Base-by-base conservation (phyloP, 1,140 invertebrate species). In the Nixonia krombeini region DNA sequence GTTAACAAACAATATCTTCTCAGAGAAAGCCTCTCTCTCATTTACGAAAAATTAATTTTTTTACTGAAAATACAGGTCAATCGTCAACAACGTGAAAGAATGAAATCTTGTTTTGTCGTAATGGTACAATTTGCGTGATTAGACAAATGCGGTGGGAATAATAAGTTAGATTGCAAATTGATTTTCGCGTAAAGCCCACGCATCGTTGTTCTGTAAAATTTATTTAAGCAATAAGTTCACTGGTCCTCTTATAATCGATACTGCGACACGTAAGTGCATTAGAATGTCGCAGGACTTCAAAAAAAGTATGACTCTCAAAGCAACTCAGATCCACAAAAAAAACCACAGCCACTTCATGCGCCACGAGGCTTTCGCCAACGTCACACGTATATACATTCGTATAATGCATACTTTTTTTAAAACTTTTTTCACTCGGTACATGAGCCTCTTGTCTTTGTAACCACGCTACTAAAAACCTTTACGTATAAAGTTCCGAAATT, bases 401-500 rank as follows among this genome's bases (percentile, higher is more conserved):
- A 8, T 57, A 35, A 47, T 59, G 51, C 46, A 44, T 26, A 55
- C 21, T 31, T 35, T 55, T 55, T 55, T 35, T 50, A 15, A 41
- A 47, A 51, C 21, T 26, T 29, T 52, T 57, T 58, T 41, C 52
- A 29, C 25, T 56, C 13, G n/a, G 23, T 51, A 31, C 64, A 50
- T 37, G 42, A 17, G 38, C 37, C 45, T 53, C 23, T 15, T 55
- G 25, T 21, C 42, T 25, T 17, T 52, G 58, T 41, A 41, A 13
- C 16, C 18, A 21, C 47, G 38, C 45, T 46, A 37, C 40, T 67
- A 62, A 64, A 72, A 68, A 70, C 47, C 58, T 65, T 62, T 63
- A 70, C 41, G 58, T 61, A 45, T 7, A 63, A 69, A 69, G 58
- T 67, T 73, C 45, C 51, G 18, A 61, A 67, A 74, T 72, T 62